A percentile compares a stretch with the other conserved stretches of the same genome.
phyloP scores from a whole-genome alignment of 2,797 vertebrate genomes.

The Petrocephalus schoutedeni region DNA sequence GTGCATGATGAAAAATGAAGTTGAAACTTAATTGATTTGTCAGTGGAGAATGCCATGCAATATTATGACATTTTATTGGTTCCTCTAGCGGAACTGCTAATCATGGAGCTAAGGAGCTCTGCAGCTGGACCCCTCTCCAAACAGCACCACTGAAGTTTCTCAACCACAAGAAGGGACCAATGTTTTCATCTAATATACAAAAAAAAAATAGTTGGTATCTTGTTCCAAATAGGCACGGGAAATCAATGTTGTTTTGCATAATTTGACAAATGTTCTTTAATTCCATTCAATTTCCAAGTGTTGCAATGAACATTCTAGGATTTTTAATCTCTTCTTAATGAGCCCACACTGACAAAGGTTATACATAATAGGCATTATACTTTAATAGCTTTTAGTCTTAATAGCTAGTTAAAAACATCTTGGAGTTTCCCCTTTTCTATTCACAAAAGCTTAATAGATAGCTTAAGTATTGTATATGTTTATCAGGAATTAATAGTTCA shows the following conservation, averaged over 20 bases:
- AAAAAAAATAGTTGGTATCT: background rate
- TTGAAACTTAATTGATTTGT: no score
- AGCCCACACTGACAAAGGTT: conserved; percentile 36
- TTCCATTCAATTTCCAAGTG: conserved; percentile 55
- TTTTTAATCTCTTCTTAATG: conserved; percentile 44
- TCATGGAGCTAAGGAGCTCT: background rate
- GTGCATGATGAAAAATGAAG: no score
- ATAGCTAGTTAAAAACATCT: conserved; percentile 36
- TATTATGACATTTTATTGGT: background rate
- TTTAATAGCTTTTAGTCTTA: conserved; percentile 47
- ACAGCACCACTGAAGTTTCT: background rate
- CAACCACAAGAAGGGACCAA: background rate
- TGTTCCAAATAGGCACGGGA: conserved; percentile 37
- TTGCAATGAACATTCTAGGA: conserved; percentile 35
- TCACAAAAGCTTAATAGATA: background rate
- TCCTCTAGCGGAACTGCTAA: no score
- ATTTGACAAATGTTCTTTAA: conserved; percentile 63
- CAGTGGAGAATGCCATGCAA: background rate
- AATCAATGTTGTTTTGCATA: conserved; percentile 72
- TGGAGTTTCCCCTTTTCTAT: background rate
- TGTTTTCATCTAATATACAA: background rate
- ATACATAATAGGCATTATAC: conserved; percentile 12
- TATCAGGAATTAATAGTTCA: background rate
- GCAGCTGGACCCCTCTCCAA: background rate
- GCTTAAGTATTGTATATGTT: background rate